phyloP scores from a whole-genome alignment of 2,888 invertebrate species.

The Chymomyza caudatula region DNA sequence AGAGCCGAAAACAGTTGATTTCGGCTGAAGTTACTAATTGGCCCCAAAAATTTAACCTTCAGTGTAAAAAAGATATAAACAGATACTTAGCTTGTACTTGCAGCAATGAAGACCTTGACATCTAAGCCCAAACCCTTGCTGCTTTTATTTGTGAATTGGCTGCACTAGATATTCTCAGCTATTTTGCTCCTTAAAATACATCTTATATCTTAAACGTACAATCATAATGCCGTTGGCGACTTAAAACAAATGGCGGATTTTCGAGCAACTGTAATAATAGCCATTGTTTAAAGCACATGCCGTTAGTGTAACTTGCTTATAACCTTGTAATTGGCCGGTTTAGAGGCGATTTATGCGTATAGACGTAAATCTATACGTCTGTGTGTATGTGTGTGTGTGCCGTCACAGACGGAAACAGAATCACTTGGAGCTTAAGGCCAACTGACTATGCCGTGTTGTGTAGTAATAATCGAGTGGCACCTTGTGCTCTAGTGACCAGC shows the following conservation, averaged over 20 bases:
- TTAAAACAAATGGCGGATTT: neutral
- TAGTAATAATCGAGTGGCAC: neutral
- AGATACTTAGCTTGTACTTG: too few relatives aligned
- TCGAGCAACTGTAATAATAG: neutral
- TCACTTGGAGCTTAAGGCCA: neutral
- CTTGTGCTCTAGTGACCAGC: neutral
- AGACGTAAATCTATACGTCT: neutral
- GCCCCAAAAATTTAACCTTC: too few relatives aligned
- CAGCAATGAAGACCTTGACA: too few relatives aligned
- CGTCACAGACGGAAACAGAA: neutral
- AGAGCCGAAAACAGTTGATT: too few relatives aligned
- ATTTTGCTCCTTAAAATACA: too few relatives aligned
- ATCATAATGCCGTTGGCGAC: too few relatives aligned
- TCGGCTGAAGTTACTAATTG: too few relatives aligned
- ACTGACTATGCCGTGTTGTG: neutral
- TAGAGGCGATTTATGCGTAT: neutral
- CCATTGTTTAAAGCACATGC: neutral
- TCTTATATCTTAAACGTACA: too few relatives aligned
- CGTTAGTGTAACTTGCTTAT: neutral
- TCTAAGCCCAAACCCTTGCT: too few relatives aligned
- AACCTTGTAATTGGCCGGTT: neutral
- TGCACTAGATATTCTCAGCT: too few relatives aligned
- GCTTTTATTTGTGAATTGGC: too few relatives aligned
- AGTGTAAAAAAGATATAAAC: too few relatives aligned
- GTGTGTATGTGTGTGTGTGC: neutral